Evolutionary conservation across 2,888 invertebrate species (phyloP).

Genomic region (Zelleria hepariella): DNA sequence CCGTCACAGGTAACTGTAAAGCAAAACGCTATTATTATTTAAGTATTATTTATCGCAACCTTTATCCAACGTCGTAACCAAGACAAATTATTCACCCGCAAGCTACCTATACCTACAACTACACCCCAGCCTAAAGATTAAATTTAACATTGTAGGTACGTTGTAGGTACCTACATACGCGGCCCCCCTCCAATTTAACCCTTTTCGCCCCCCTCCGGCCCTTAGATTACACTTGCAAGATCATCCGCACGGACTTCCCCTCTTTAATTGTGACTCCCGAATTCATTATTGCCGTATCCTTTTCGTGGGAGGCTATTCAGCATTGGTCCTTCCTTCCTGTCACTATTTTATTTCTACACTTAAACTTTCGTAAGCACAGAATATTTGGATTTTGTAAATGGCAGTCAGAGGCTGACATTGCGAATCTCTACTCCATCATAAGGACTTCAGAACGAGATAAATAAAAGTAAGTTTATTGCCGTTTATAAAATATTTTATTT

Average conservation of each 20-base stretch:
- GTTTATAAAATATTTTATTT: too few relatives aligned
- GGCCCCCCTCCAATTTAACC: conserved; percentile 21
- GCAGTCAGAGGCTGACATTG: too few relatives aligned
- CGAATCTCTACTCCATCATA: too few relatives aligned
- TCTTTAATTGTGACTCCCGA: conserved; percentile 65
- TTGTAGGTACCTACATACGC: conserved; percentile 9
- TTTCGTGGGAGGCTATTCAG: conserved; percentile 20
- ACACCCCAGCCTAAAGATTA: neutral
- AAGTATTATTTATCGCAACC: neutral
- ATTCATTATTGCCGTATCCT: conserved; percentile 66
- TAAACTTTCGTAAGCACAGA: too few relatives aligned
- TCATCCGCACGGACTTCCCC: conserved; percentile 65
- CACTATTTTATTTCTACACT: too few relatives aligned
- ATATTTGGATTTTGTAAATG: too few relatives aligned
- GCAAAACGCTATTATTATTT: too few relatives aligned
- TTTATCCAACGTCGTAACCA: too few relatives aligned
- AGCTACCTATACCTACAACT: neutral
- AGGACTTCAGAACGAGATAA: too few relatives aligned
- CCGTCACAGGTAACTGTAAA: too few relatives aligned
- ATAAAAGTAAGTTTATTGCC: too few relatives aligned
- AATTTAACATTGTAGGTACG: conserved; percentile 17
- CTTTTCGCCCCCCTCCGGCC: conserved; percentile 22
- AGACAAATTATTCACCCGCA: neutral
- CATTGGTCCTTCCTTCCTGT: neutral
- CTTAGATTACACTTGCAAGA: conserved; percentile 60